Conservation (phyloP, 2,797 vertebrate species). For the Ceryle rudis region DNA sequence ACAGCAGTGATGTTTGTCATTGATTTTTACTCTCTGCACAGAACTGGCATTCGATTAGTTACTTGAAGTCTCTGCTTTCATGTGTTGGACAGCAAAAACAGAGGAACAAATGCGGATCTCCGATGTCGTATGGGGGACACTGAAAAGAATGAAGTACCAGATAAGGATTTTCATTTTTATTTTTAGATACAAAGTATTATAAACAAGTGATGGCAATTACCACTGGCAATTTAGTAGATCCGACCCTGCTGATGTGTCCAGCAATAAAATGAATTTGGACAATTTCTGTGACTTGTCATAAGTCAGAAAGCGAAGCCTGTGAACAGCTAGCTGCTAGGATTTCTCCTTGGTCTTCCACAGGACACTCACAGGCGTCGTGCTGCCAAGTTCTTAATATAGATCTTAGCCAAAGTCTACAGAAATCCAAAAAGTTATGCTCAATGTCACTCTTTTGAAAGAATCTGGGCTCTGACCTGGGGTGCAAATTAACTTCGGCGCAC, state of each 20-base stretch:
- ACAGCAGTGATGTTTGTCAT: neutral
- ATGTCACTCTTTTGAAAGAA: conserved; percentile 52
- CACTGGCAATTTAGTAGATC: neutral
- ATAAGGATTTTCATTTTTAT: neutral
- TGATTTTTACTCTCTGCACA: neutral
- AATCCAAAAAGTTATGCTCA: conserved; percentile 22
- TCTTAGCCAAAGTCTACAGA: conserved; percentile 40
- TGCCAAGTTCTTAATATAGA: conserved; percentile 9
- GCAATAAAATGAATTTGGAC: neutral
- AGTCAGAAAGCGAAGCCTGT: neutral
- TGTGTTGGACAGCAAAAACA: neutral
- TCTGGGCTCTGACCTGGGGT: conserved; percentile 57
- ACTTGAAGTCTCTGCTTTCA: neutral
- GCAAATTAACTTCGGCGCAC: conserved; percentile 49
- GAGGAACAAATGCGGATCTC: neutral
- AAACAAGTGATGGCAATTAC: neutral
- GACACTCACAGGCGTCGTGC: neutral
- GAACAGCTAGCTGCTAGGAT: neutral
- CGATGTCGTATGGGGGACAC: neutral
- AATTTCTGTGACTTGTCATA: neutral
- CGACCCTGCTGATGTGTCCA: neutral
- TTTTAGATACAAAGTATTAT: neutral
- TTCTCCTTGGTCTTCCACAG: neutral
- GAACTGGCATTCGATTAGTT: neutral
- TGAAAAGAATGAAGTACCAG: neutral